Conservation (phyloP, 92 coral and sea anemone species). For the Parazoanthus darwini region DNA sequence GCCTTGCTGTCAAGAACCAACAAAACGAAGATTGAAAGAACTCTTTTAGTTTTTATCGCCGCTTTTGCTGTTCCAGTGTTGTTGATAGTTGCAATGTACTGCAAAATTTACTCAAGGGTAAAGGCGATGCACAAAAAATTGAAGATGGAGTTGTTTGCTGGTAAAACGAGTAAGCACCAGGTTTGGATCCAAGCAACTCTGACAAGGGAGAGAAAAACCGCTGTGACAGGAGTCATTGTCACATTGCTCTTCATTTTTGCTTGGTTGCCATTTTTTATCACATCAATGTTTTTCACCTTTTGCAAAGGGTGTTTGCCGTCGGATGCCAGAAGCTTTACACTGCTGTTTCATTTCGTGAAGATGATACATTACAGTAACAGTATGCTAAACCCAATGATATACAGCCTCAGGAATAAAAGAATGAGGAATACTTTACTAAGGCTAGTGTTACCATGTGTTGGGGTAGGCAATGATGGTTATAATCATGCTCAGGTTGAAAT, state of each 20-base stretch:
- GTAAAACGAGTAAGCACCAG: neutral
- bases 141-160: neutral
- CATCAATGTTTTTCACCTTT: slow-evolving; percentile 53
- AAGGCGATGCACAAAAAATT: slow-evolving; percentile 34
- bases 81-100: slow-evolving; percentile 43
- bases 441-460: neutral
- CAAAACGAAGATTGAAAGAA: slow-evolving; percentile 28
- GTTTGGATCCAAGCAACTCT: neutral
- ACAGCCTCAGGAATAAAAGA: slow-evolving; percentile 61
- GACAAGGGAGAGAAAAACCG: slow-evolving; percentile 52
- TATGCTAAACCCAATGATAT: slow-evolving; percentile 65
- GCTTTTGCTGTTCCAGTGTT: slow-evolving; percentile 60
- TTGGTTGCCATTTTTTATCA: slow-evolving; percentile 74
- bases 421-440: slow-evolving; percentile 46
- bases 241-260: slow-evolving; percentile 57
- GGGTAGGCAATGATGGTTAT: neutral
- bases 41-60: slow-evolving; percentile 46
- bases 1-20: slow-evolving; percentile 5
- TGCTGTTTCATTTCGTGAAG: slow-evolving; percentile 61
- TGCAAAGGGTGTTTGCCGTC: slow-evolving; percentile 32
- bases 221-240: slow-evolving; percentile 56
- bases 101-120: slow-evolving; percentile 43
- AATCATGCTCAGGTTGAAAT: neutral
- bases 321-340: slow-evolving; percentile 16
- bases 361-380: slow-evolving; percentile 79